phyloP scores from a whole-genome alignment of 2,797 vertebrate genomes.

The Coregonus sp. region DNA sequence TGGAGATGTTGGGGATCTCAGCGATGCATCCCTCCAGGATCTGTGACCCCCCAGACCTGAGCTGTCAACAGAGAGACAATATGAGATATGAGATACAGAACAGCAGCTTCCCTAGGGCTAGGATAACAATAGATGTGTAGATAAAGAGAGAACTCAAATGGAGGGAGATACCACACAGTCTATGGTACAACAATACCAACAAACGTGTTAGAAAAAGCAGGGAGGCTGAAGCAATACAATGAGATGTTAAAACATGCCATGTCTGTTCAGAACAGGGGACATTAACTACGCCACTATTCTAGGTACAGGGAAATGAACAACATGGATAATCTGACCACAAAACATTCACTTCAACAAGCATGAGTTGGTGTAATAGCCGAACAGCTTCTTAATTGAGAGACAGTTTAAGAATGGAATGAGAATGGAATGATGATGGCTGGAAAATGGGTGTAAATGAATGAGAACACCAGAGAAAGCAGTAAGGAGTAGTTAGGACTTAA shows the following conservation, averaged over 20 bases:
- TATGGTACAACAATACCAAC: too few relatives aligned
- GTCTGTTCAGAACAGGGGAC: not conserved
- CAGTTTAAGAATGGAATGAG: not conserved
- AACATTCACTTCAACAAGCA: not conserved
- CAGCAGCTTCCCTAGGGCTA: too few relatives aligned
- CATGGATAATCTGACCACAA: not conserved
- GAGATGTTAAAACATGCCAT: not conserved
- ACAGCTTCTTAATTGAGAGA: not conserved
- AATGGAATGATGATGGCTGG: not conserved
- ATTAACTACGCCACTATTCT: not conserved
- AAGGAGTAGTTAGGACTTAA: not conserved
- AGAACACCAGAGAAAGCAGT: not conserved
- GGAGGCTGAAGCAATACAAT: too few relatives aligned
- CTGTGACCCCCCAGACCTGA: slow-evolving; percentile 96
- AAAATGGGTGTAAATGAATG: not conserved
- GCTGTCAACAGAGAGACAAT: slow-evolving; percentile 66
- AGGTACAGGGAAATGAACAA: not conserved
- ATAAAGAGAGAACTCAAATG: not conserved
- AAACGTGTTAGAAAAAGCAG: too few relatives aligned
- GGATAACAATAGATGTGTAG: too few relatives aligned
- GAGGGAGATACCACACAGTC: too few relatives aligned
- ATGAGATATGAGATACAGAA: not conserved
- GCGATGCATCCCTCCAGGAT: slow-evolving; percentile 97
- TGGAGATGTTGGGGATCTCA: slow-evolving; percentile 96
- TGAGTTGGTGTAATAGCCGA: not conserved